A percentile compares a stretch with the other conserved stretches of the same genome.
Conservation (phyloP, 1,140 invertebrate species). For the Drosophila sp. region DNA sequence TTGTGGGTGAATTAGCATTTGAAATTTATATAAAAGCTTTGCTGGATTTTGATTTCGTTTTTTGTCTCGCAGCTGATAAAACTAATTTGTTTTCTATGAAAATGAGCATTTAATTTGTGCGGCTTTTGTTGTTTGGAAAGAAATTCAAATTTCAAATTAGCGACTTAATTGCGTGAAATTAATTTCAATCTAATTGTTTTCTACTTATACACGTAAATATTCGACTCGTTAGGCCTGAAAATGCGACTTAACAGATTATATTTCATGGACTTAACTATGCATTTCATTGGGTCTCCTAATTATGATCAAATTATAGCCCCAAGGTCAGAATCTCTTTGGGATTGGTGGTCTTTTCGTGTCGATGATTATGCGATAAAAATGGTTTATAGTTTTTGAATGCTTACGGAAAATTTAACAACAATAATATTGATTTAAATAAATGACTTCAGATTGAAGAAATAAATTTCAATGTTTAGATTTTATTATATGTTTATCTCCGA, state of each 20-base stretch:
- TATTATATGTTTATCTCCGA: background rate
- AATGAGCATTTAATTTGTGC: slow-evolving; percentile 65
- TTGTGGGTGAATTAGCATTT: slow-evolving; percentile 32
- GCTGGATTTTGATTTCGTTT: background rate
- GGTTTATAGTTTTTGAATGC: slow-evolving; percentile 23
- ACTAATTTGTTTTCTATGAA: slow-evolving; percentile 68
- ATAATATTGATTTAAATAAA: slow-evolving; percentile 59
- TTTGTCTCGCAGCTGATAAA: slow-evolving; percentile 20
- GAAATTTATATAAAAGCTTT: slow-evolving; percentile 22
- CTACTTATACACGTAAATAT: slow-evolving; percentile 6
- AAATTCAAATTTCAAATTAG: slow-evolving; percentile 66
- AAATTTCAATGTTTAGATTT: slow-evolving; percentile 9
- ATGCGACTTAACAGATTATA: slow-evolving; percentile 38
- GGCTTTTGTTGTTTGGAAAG: slow-evolving; percentile 56
- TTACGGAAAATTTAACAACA: slow-evolving; percentile 44
- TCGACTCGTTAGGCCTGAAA: slow-evolving; percentile 32
- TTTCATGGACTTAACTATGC: slow-evolving; percentile 57
- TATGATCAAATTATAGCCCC: slow-evolving; percentile 52
- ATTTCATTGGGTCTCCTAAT: slow-evolving; percentile 46
- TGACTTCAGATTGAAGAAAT: slow-evolving; percentile 23
- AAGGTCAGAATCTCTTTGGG: slow-evolving; percentile 53
- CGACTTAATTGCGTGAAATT: slow-evolving; percentile 72
- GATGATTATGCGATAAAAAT: slow-evolving; percentile 41
- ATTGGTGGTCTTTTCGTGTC: slow-evolving; percentile 15
- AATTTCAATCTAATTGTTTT: slow-evolving; percentile 72